Evolutionary conservation across 2,888 invertebrate genomes (phyloP).

Genomic region (Molorchus minor): DNA sequence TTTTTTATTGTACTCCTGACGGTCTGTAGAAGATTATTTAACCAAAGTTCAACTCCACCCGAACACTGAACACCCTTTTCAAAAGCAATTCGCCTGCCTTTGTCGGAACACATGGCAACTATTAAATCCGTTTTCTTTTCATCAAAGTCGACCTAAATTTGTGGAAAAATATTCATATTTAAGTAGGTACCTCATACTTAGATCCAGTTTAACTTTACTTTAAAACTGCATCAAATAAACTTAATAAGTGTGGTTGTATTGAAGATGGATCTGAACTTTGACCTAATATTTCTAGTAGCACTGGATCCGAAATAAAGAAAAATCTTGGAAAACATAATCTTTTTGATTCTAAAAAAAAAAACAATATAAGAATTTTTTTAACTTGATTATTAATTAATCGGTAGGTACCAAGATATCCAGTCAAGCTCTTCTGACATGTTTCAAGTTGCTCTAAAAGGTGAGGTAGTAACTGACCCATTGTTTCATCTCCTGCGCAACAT

Average conservation of each 20-base stretch:
- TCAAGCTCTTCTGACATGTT: constrained; percentile 89
- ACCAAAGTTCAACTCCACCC: constrained; percentile 87
- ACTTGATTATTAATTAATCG: constrained; percentile 2
- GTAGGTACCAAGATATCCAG: constrained; percentile 72
- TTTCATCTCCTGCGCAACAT: constrained; percentile 86
- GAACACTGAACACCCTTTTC: constrained; percentile 75
- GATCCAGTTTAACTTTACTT: too few species aligned
- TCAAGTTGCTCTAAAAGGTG: constrained; percentile 86
- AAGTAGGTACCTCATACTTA: too few species aligned
- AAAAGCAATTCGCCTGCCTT: constrained; percentile 78
- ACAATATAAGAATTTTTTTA: not conserved
- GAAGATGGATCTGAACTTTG: constrained; percentile 89
- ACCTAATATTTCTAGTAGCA: constrained; percentile 86
- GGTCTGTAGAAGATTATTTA: constrained; percentile 74
- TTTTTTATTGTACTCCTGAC: constrained; percentile 79
- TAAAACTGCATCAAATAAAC: constrained; percentile 86
- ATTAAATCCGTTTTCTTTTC: constrained; percentile 80
- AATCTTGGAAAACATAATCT: constrained; percentile 86
- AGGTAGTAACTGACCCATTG: constrained; percentile 79
- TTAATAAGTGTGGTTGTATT: constrained; percentile 83
- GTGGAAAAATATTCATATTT: too few species aligned
- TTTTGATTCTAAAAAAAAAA: constrained; percentile 72
- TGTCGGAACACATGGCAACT: constrained; percentile 77
- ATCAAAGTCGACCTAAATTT: constrained; percentile 77
- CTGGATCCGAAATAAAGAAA: constrained; percentile 92